These are phyloP conservation scores for Arrhamphus sclerolepis DNA, from an alignment of 2,797 vertebrate genomes.

Conservation along the genomic window DNA sequence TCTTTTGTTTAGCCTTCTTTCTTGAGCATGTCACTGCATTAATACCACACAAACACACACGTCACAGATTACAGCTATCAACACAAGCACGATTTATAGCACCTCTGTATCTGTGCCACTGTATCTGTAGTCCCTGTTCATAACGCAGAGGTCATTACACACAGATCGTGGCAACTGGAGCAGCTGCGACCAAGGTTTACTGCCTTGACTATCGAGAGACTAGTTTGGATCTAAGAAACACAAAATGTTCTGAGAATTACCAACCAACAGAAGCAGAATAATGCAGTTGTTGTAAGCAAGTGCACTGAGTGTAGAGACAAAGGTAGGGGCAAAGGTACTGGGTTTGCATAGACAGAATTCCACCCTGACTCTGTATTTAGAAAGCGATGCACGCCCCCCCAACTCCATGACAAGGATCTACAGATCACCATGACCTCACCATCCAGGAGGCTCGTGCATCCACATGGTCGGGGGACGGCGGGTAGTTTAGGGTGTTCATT, in stretches of 20 bases:
- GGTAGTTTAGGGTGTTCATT: slow-evolving; percentile 67
- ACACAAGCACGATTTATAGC: slow-evolving; percentile 59
- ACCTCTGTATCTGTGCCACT: slow-evolving; percentile 41
- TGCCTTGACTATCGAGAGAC: slow-evolving; percentile 13
- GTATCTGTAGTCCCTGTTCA: slow-evolving; percentile 31
- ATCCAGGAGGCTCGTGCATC: slow-evolving; percentile 72
- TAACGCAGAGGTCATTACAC: slow-evolving; percentile 50
- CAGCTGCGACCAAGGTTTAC: slow-evolving; percentile 49
- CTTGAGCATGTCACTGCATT: slow-evolving; percentile 7
- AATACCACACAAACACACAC: slow-evolving; percentile 32
- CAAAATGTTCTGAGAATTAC: background rate
- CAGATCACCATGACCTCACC: slow-evolving; percentile 78
- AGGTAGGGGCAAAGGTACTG: slow-evolving; percentile 52
- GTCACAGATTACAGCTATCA: slow-evolving; percentile 55
- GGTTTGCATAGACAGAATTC: slow-evolving; percentile 66
- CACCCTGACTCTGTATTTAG: slow-evolving; percentile 72
- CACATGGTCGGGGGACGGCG: slow-evolving; percentile 55
- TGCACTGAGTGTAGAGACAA: slow-evolving; percentile 30
- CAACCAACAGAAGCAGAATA: background rate
- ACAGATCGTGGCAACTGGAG: slow-evolving; percentile 20
- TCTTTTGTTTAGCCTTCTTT: slow-evolving; percentile 10
- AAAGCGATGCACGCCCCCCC: slow-evolving; percentile 13
- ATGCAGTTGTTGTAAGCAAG: slow-evolving; percentile 15
- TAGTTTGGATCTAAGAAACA: slow-evolving; percentile 22
- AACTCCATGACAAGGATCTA: slow-evolving; percentile 61